Evolutionary conservation across 2,888 invertebrate genomes (phyloP).

Genomic region (Muschampia plurimacula): DNA sequence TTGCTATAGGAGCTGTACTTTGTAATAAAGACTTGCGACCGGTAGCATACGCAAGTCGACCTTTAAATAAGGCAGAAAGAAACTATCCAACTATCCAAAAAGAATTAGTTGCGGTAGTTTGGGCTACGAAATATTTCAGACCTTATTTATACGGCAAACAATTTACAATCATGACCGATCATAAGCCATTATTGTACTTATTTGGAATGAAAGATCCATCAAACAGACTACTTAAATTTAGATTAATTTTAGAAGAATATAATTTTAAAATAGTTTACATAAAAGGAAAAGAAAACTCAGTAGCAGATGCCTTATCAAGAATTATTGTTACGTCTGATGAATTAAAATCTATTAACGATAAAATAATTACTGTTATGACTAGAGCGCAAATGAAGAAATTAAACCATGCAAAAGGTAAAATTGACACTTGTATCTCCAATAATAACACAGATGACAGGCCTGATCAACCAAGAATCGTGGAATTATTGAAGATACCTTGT

Average conservation of each 20-base stretch:
- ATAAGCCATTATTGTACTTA: constrained; percentile 11
- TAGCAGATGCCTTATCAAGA: constrained; percentile 9
- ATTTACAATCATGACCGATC: constrained; percentile 17
- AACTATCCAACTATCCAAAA: not conserved
- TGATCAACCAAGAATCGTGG: constrained; percentile 1
- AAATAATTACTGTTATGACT: not conserved
- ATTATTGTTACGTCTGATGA: not conserved
- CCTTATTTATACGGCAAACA: constrained; percentile 6
- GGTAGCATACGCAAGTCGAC: constrained; percentile 32
- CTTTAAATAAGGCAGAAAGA: constrained; percentile 39
- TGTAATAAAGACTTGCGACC: constrained; percentile 34
- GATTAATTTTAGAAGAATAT: constrained; percentile 6
- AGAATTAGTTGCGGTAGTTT: constrained; percentile 40
- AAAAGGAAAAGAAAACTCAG: constrained; percentile 2
- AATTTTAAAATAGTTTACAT: not conserved
- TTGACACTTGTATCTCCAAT: too few relatives aligned
- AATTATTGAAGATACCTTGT: too few relatives aligned
- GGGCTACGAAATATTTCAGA: constrained; percentile 36
- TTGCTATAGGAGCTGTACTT: constrained; percentile 40
- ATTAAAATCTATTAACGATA: not conserved
- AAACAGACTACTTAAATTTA: constrained; percentile 1
- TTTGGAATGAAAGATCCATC: constrained; percentile 7
- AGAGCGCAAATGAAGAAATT: not conserved
- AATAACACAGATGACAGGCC: too few relatives aligned
- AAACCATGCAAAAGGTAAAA: not conserved